Base-by-base conservation (phyloP, 2,797 vertebrate genomes). In the Sparus aurata region DNA sequence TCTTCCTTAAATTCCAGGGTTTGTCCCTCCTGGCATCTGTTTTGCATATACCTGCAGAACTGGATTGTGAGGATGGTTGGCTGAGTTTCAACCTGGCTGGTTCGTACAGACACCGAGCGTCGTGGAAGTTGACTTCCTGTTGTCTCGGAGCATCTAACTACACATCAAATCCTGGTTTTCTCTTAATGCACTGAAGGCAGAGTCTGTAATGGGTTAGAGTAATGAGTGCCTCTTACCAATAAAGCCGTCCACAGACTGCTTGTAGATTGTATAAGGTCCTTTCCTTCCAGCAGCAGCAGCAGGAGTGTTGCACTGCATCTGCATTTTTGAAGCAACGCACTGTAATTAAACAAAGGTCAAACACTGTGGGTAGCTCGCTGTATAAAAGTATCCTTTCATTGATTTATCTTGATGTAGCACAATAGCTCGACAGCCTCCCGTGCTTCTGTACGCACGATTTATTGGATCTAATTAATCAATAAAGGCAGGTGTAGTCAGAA, bases 1-100 rank as follows among this genome's bases (percentile, higher is more conserved):
- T 93, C 79, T 79, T 57, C 74, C 1, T 72, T 80, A 87, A 90
- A 91, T 89, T 85, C 88, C 86, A 79, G 64, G 82, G 70, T 82
- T 73, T 15, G 57, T 85, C 86, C 63, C 82, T 79, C 85, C 76
- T 61, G 70, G 89, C 87, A 84, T 90, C 87, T 89, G 87, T 85
- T 87, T 75, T 77, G 67, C 57, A 72, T 85, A 85, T 88, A 90
- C 85, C 85, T 91, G 87, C 81, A 78, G 75, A 59, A 57, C 62
- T 7, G 53, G 49, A 13, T 6, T 45, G 53, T 62, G 61, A 68
- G 62, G 49, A 12, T 4, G 25, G 60, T 38, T 74, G 77, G 74
- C 71, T 78, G 25, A 0, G 64, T 23, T 78, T 77, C 77, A 79
- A 43, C 60, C 30, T 16, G 63, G 20, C 75, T 72, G 62, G 2